Evolutionary conservation across 1,140 invertebrate genomes (phyloP), one percentile per base, ranked within the genome.

Genomic region (Drosophila virilis): DNA sequence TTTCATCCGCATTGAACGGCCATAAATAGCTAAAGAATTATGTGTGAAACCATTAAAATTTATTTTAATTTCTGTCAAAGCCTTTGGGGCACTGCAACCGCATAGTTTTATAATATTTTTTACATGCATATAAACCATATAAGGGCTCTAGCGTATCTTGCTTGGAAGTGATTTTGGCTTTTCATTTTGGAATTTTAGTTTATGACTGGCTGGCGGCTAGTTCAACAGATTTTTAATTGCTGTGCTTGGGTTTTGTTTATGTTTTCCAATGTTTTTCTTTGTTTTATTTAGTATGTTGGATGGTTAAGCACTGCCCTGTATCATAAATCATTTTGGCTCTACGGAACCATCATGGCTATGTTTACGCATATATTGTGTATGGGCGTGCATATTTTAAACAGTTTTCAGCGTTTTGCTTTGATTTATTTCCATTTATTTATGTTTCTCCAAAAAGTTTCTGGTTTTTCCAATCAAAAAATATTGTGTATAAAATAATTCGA

Each of bases 201-300:
- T 83, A 88, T 70, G 67, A 51, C 72, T 64, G 60, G 71, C 72
- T 64, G 60, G 75, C 82, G 83, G 84, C 83, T 71, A 83, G 80
- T 83, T 89, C 84, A 80, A 77, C 80, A 70, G 79, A 74, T 89
- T 89, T 88, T 88, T 88, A 88, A 88, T 88, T 88, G 83, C 79
- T 67, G 73, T 55, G 69, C 65, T 28, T 69, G 66, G 57, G 64
- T 48, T 83, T 62, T 48, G 79, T 75, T 78, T 70, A 74, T 70
- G 78, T 72, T 78, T 82, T 78, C 65, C 60, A 76, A 82, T 82
- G 78, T 82, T 82, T 45, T 71, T 74, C 67, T 71, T 65, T 55
- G 46, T 54, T 52, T 51, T 70, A 50, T 3, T 58, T 59, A 8
- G 38, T 46, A 3, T 35, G 42, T 43, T 76, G 59, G 62, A 35